Evolutionary conservation across 2,113 vertebrate species (phyloP).

Genomic region (Anarrhichthys ocellatus): DNA sequence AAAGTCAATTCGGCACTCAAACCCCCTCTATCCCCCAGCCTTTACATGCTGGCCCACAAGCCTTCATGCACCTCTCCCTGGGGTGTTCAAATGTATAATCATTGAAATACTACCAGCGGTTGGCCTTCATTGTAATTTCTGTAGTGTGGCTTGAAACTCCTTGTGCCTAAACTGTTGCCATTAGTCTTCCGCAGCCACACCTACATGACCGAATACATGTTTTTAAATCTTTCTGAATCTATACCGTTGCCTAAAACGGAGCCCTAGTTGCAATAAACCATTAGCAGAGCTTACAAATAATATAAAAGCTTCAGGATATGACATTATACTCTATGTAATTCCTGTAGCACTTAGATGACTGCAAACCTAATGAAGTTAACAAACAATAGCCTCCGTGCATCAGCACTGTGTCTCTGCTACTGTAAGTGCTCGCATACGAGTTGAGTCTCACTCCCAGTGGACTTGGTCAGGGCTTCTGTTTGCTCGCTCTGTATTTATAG

Average conservation of each 20-base stretch:
- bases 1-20: constrained; percentile 79
- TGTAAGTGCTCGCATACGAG: constrained; percentile 60
- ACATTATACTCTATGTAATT: constrained; percentile 1
- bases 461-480: constrained; percentile 59
- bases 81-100: constrained; percentile 78
- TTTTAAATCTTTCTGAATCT: constrained; percentile 32
- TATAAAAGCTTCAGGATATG: constrained; percentile 48
- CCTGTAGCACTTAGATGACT: constrained; percentile 39
- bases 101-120: constrained; percentile 73
- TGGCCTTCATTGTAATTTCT: constrained; percentile 66
- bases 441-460: constrained; percentile 67
- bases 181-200: constrained; percentile 54
- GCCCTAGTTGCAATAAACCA: background rate
- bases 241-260: constrained; percentile 16
- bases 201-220: constrained; percentile 30
- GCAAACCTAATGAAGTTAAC: constrained; percentile 29
- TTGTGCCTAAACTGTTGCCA: constrained; percentile 52
- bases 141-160: constrained; percentile 43
- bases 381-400: constrained; percentile 36
- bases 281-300: constrained; percentile 34
- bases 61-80: constrained; percentile 58
- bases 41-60: constrained; percentile 55
- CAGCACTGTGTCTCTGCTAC: constrained; percentile 37
- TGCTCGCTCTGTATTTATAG: constrained; percentile 77
- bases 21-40: constrained; percentile 55